phyloP scores from a whole-genome alignment of 2,888 invertebrate species.

The Formica aserva region DNA sequence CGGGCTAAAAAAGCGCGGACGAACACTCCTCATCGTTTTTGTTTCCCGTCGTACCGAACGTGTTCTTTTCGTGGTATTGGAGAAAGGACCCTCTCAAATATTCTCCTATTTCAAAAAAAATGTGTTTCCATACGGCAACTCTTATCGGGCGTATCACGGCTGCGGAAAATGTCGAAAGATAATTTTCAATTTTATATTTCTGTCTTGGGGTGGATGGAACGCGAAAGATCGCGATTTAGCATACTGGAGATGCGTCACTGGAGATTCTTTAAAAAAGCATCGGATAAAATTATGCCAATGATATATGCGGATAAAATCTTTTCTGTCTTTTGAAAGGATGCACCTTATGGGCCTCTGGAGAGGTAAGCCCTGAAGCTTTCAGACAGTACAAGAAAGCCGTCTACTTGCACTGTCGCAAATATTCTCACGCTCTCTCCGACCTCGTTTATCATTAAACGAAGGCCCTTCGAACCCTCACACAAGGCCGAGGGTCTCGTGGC shows the following conservation, averaged over 20 bases:
- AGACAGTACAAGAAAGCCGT: constrained; percentile 36
- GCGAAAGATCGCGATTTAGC: background rate
- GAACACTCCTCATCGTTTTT: constrained; percentile 41
- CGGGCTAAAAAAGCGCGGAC: constrained; percentile 14
- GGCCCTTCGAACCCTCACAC: constrained; percentile 48
- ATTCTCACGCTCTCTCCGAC: constrained; percentile 49
- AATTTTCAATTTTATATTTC: constrained; percentile 63
- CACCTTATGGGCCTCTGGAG: background rate
- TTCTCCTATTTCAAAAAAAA: constrained; percentile 64
- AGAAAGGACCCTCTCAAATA: constrained; percentile 34
- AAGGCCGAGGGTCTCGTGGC: constrained; percentile 25
- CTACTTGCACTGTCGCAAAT: constrained; percentile 57
- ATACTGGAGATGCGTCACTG: background rate
- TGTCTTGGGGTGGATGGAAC: constrained; percentile 33
- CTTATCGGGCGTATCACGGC: constrained; percentile 61
- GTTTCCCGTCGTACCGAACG: background rate
- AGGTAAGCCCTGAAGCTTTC: constrained; percentile 24
- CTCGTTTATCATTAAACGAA: constrained; percentile 61
- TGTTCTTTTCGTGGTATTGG: constrained; percentile 50
- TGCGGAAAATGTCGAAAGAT: constrained; percentile 61
- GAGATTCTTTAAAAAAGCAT: background rate
- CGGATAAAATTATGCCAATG: constrained; percentile 27
- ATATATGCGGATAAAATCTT: constrained; percentile 13
- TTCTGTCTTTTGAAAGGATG: constrained; percentile 19
- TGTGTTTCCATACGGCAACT: constrained; percentile 58